These are phyloP conservation scores for Procavia capensis DNA, from an alignment of 2,113 vertebrate species.

Conservation along the genomic window DNA sequence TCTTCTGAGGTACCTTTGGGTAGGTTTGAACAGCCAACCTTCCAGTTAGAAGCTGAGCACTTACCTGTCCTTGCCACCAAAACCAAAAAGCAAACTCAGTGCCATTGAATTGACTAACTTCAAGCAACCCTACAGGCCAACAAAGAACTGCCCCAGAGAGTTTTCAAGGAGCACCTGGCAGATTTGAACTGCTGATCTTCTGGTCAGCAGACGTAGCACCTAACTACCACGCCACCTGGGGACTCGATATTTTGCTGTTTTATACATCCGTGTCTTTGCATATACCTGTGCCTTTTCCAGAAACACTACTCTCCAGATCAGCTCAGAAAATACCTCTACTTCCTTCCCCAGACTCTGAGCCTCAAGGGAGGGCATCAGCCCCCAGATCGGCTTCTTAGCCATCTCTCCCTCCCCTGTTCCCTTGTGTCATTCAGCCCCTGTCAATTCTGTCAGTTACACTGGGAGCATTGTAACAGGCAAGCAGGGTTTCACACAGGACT, in stretches of 20 bases:
- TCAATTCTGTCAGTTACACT: neutral
- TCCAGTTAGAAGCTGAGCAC: neutral
- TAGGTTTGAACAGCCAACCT: neutral
- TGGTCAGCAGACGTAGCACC: neutral
- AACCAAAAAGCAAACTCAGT: no score
- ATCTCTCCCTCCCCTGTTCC: neutral
- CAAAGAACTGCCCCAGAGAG: no score
- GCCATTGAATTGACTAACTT: no score
- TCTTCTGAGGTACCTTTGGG: neutral
- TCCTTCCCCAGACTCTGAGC: neutral
- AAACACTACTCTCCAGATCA: neutral
- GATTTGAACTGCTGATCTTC: neutral
- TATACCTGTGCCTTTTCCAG: neutral
- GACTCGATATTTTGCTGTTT: neutral
- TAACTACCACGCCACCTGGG: neutral
- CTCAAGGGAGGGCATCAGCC: neutral
- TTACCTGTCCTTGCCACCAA: neutral
- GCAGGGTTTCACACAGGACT: neutral
- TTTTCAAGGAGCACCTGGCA: no score
- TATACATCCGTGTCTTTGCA: neutral
- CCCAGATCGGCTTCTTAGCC: neutral
- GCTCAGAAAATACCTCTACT: neutral
- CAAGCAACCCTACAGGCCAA: no score
- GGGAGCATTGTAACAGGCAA: neutral
- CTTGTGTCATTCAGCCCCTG: neutral